These are phyloP conservation scores for Catostylus mosaicus DNA, from an alignment of 30 jellyfish, hydroid and myxozoan genomes.

Conservation along the genomic window DNA sequence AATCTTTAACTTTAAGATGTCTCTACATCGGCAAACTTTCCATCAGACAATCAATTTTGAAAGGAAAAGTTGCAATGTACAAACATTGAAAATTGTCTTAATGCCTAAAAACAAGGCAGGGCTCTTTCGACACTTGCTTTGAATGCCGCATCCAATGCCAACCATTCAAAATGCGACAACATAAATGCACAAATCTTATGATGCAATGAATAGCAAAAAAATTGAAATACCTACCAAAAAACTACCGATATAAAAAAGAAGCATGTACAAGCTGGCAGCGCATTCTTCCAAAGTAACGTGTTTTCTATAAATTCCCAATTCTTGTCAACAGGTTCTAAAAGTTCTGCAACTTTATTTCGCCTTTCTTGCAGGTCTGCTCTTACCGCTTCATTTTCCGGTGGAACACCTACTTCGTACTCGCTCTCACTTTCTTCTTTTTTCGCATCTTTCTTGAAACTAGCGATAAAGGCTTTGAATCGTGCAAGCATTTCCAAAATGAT, in stretches of 20 bases:
- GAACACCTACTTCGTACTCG: slow-evolving; percentile 18
- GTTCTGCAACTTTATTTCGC: slow-evolving; percentile 51
- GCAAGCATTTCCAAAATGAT: slow-evolving; percentile 11
- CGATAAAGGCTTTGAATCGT: slow-evolving; percentile 17
- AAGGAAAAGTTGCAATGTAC: too few species aligned
- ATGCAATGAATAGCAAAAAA: background rate
- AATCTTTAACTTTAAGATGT: too few species aligned
- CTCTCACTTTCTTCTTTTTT: slow-evolving; percentile 4
- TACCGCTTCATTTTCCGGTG: slow-evolving; percentile 39
- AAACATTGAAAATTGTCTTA: too few species aligned
- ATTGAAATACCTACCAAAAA: slow-evolving; percentile 40
- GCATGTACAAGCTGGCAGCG: slow-evolving; percentile 61
- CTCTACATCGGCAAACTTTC: too few species aligned
- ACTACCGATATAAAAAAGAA: slow-evolving; percentile 60
- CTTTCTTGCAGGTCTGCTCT: slow-evolving; percentile 32
- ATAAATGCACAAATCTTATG: too few species aligned
- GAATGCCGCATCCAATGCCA: too few species aligned
- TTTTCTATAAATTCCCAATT: slow-evolving; percentile 61
- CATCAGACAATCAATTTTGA: too few species aligned
- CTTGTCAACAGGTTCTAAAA: slow-evolving; percentile 55
- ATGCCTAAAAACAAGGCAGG: too few species aligned
- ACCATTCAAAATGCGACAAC: too few species aligned
- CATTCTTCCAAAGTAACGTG: slow-evolving; percentile 62
- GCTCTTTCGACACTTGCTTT: too few species aligned
- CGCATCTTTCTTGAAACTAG: slow-evolving; percentile 5